Evolutionary conservation across 2,888 invertebrate species (phyloP).

Genomic region (Mellilla xanthometata): DNA sequence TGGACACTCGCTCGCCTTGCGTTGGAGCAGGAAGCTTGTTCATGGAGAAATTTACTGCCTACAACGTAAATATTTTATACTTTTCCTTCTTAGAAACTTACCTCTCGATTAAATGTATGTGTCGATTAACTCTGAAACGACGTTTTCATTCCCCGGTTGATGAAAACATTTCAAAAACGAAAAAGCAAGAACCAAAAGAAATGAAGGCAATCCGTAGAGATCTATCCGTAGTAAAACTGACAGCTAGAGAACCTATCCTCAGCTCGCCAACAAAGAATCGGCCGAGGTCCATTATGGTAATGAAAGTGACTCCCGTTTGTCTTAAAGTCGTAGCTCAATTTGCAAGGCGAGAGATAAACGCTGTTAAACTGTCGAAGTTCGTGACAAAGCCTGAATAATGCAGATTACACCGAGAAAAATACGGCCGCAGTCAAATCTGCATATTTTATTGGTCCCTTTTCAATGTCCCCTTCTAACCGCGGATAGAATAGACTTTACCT

Average conservation of each 20-base stretch:
- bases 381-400: constrained; percentile 83
- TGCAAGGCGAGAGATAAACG: constrained; percentile 83
- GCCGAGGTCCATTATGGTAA: constrained; percentile 79
- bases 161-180: constrained; percentile 15
- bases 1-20: constrained; percentile 65
- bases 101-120: constrained; percentile 21
- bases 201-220: constrained; percentile 35
- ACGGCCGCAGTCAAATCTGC: constrained; percentile 80
- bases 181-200: constrained; percentile 27
- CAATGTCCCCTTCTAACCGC: constrained; percentile 60
- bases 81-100: constrained; percentile 21
- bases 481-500: constrained; percentile 46
- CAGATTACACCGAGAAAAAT: constrained; percentile 82
- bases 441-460: constrained; percentile 80
- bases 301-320: constrained; percentile 82
- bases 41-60: constrained; percentile 51
- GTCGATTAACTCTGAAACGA: constrained; percentile 17
- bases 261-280: constrained; percentile 76
- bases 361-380: constrained; percentile 83
- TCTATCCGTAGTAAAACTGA: constrained; percentile 50
- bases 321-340: constrained; percentile 83
- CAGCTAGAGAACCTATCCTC: constrained; percentile 61
- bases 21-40: constrained; percentile 43
- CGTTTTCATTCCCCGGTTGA: constrained; percentile 10
- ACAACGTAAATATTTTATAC: constrained; percentile 30